phyloP scores from a whole-genome alignment of 1,140 invertebrate genomes.

The Formica selysi region DNA sequence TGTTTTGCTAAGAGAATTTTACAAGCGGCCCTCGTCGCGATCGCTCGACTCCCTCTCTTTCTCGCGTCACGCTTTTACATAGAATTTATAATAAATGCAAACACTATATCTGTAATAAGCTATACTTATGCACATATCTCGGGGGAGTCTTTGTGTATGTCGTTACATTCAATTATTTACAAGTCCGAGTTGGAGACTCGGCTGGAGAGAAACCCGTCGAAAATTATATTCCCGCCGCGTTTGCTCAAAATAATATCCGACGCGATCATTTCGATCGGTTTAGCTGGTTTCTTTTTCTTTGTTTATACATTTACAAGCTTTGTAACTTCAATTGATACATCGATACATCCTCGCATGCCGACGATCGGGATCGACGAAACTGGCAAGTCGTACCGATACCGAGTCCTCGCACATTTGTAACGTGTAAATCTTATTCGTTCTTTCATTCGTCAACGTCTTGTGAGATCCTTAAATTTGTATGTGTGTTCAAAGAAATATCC shows the following conservation, averaged over 20 bases:
- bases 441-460: constrained; percentile 12
- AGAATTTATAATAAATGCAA: constrained; percentile 82
- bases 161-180: constrained; percentile 64
- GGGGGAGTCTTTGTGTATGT: constrained; percentile 30
- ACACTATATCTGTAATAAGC: constrained; percentile 77
- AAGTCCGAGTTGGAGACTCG: constrained; percentile 6
- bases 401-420: not conserved
- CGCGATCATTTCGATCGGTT: constrained; percentile 8
- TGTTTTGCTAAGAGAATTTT: not conserved
- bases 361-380: constrained; percentile 57
- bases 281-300: constrained; percentile 10
- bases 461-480: constrained; percentile 38
- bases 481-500: not conserved
- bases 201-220: constrained; percentile 7
- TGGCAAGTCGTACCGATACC: constrained; percentile 58
- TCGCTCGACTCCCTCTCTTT: constrained; percentile 13
- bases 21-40: constrained; percentile 30
- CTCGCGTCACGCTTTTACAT: constrained; percentile 70
- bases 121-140: constrained; percentile 64
- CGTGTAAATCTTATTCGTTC: not conserved
- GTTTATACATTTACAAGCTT: constrained; percentile 66
- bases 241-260: constrained; percentile 31
- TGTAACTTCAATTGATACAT: constrained; percentile 40
- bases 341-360: not conserved
- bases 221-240: constrained; percentile 28